Evolutionary conservation across 2,888 invertebrate species (phyloP).

Genomic region (Eupithecia subumbrata): DNA sequence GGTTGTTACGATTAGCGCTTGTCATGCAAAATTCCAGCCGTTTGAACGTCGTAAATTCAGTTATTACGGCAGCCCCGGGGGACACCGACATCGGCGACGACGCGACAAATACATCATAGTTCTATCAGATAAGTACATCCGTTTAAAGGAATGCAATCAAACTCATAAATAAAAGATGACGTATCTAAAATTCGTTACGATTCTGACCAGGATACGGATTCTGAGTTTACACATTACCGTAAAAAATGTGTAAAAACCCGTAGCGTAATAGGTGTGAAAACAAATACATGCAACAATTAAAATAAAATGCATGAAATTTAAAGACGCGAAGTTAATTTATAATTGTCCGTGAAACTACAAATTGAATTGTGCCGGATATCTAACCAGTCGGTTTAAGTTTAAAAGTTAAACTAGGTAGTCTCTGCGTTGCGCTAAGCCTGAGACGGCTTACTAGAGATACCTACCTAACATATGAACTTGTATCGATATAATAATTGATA

Average conservation of each 20-base stretch:
- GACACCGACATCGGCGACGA: slow-evolving; percentile 43
- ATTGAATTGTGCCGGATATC: slow-evolving; percentile 45
- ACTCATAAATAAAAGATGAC: slow-evolving; percentile 30
- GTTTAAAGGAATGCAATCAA: slow-evolving; percentile 62
- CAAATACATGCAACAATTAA: slow-evolving; percentile 45
- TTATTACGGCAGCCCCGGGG: slow-evolving; percentile 51
- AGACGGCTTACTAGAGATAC: too few species aligned
- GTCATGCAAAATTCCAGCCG: slow-evolving; percentile 66
- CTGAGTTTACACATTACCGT: slow-evolving; percentile 29
- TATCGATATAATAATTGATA: neutral
- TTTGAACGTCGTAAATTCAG: slow-evolving; percentile 55
- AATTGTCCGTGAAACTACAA: slow-evolving; percentile 59
- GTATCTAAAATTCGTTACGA: slow-evolving; percentile 31
- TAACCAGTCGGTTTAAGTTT: slow-evolving; percentile 36
- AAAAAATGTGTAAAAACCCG: slow-evolving; percentile 39
- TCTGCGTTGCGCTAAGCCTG: slow-evolving; percentile 11
- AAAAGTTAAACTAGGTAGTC: slow-evolving; percentile 9
- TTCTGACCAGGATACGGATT: slow-evolving; percentile 36
- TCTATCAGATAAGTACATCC: slow-evolving; percentile 55
- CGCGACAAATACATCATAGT: slow-evolving; percentile 55
- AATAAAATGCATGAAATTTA: slow-evolving; percentile 46
- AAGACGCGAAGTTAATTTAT: slow-evolving; percentile 49
- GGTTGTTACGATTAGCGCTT: slow-evolving; percentile 60
- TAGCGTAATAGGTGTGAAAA: slow-evolving; percentile 27
- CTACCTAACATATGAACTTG: neutral